These are phyloP conservation scores for Monodelphis domestica DNA, from an alignment of 2,797 vertebrate genomes.

Conservation along the genomic window DNA sequence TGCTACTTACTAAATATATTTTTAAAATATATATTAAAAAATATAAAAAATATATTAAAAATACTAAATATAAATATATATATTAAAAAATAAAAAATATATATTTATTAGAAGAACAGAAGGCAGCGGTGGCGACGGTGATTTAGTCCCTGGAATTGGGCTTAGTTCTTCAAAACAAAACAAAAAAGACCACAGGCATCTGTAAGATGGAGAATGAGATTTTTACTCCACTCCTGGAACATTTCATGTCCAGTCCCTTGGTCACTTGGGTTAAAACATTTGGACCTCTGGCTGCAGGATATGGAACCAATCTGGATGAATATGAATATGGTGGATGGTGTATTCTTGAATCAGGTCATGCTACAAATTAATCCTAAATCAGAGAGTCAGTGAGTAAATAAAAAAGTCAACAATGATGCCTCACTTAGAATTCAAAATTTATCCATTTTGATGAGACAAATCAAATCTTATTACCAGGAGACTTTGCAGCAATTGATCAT, in stretches of 20 bases:
- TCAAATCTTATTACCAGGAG: constrained; percentile 98
- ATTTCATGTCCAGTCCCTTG: constrained; percentile 95
- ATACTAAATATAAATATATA: too few species aligned
- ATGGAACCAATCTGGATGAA: constrained; percentile 92
- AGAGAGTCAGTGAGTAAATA: constrained; percentile 94
- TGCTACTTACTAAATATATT: not conserved
- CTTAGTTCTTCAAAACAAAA: not conserved
- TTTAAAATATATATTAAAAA: too few species aligned
- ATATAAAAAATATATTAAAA: too few species aligned
- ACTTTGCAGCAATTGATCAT: constrained; percentile 96
- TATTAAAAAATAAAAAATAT: too few species aligned
- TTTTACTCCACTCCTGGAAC: constrained; percentile 94
- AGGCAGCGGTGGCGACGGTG: too few species aligned
- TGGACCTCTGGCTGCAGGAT: constrained; percentile 88
- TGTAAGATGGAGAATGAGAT: constrained; percentile 95
- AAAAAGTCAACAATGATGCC: constrained; percentile 97
- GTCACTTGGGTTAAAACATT: constrained; percentile 98
- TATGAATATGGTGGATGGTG: constrained; percentile 97
- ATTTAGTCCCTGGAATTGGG: constrained; percentile 64
- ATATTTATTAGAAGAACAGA: too few species aligned
- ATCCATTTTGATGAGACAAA: constrained; percentile 94
- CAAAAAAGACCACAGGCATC: not conserved
- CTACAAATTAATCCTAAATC: constrained; percentile 96
- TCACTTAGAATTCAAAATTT: constrained; percentile 97
- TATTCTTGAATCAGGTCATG: constrained; percentile 97